Conservation (phyloP, 2,113 vertebrate genomes). For the Pantherophis guttatus region DNA sequence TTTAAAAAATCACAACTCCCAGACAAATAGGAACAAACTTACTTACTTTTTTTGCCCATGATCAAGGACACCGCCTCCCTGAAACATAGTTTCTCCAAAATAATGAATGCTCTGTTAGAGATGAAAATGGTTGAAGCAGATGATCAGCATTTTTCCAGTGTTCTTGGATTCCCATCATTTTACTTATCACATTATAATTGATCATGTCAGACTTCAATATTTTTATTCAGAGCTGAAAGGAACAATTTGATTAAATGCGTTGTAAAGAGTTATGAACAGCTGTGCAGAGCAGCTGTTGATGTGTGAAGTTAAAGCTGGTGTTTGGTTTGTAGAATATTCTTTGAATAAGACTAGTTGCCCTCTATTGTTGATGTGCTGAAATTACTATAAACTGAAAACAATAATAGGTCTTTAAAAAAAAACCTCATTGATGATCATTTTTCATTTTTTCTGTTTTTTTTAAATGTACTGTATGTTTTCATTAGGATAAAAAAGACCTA, state of each 20-base stretch:
- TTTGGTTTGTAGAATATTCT: neutral
- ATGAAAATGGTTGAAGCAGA: neutral
- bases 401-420: neutral
- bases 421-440: neutral
- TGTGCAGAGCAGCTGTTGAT: neutral
- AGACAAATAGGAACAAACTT: neutral
- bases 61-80: neutral
- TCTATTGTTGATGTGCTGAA: neutral
- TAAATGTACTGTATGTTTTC: neutral
- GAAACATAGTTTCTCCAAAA: neutral
- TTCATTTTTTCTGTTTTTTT: neutral
- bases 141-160: neutral
- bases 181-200: slow-evolving; percentile 11
- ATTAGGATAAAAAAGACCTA: neutral
- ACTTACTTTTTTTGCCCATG: neutral
- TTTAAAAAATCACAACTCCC: neutral
- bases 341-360: neutral
- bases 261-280: slow-evolving; percentile 17
- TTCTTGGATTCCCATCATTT: slow-evolving; percentile 5
- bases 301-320: neutral
- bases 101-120: neutral
- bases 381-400: neutral
- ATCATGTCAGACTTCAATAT: slow-evolving; percentile 23
- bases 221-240: slow-evolving; percentile 15
- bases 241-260: slow-evolving; percentile 4